Base-by-base conservation (phyloP, 1,140 invertebrate species). In the Stenopsyche tienmushanensis region DNA sequence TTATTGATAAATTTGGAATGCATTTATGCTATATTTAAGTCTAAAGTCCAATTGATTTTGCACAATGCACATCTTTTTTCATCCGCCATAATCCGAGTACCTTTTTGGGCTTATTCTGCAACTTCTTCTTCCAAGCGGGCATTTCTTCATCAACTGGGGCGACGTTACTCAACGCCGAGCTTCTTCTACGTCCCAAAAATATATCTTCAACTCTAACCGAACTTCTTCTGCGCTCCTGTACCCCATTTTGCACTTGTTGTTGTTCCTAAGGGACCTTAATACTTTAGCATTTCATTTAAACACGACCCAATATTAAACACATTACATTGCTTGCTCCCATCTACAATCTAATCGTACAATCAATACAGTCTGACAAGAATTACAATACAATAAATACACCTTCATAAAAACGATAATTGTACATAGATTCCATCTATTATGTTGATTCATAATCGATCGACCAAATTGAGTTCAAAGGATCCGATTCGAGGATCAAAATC, bases 121-220 rank as follows among this genome's bases (percentile, higher is more conserved):
- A 47, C 34, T 67, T 70, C 53, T 41, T 45, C 53, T 70, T 70
- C 69, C 69, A 70, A 7, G 69, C 69, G n/a, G 69, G 69, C 1
- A 70, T 42, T 3, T 58, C 65, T 15, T 60, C 57, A 41, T 70
- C 68, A 41, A 21, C 54, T 13, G 13, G 7, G 23, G 44, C 24
- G 29, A 42, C 41, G 15, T 79, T n/a, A 74, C 71, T 41, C 53
- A 60, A 78, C 82, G 71, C 81, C 79, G 3, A 58, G 18, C 55
- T 78, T 78, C 20, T 21, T 7, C 39, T 25, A 13, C 47, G 15
- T 23, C 49, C 49, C n/a, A n/a, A n/a, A n/a, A n/a, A n/a, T n/a
- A n/a, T n/a, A n/a, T n/a, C n/a, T n/a, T n/a, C n/a, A n/a, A n/a
- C n/a, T n/a, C n/a, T n/a, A n/a, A n/a, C 81, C 79, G 3, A 58